A percentile compares a stretch with the other conserved stretches of the same genome.
Evolutionary conservation across 2,113 vertebrate genomes (phyloP).

Genomic region (Daboia siamensis): DNA sequence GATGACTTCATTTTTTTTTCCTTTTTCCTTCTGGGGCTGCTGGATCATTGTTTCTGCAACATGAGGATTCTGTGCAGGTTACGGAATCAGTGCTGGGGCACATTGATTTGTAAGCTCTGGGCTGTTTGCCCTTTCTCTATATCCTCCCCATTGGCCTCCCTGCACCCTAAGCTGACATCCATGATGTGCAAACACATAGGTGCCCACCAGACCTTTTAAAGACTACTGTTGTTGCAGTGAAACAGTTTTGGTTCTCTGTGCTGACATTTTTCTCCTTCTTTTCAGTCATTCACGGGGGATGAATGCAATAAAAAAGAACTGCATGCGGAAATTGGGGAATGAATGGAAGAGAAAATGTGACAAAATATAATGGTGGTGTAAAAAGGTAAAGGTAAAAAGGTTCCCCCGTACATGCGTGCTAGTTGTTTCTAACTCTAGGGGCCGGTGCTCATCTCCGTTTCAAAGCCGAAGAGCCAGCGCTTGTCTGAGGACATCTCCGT

Average conservation of each 20-base stretch:
- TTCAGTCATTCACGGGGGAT: neutral
- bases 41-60: neutral
- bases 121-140: neutral
- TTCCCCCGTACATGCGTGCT: too few species aligned
- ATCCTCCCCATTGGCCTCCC: neutral
- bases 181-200: neutral
- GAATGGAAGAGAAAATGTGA: neutral
- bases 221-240: neutral
- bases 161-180: neutral
- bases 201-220: neutral
- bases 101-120: neutral
- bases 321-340: neutral
- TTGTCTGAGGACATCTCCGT: too few species aligned
- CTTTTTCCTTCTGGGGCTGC: too few species aligned
- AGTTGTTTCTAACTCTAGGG: too few species aligned
- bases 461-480: too few species aligned
- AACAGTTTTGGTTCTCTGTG: neutral
- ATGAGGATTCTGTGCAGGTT: neutral
- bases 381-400: too few species aligned
- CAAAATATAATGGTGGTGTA: neutral
- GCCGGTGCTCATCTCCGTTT: too few species aligned
- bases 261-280: neutral
- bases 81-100: neutral
- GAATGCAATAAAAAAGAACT: neutral
- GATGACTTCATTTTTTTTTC: too few species aligned